Conservation (phyloP, 2,797 vertebrate genomes). For the Bradypodion pumilum region DNA sequence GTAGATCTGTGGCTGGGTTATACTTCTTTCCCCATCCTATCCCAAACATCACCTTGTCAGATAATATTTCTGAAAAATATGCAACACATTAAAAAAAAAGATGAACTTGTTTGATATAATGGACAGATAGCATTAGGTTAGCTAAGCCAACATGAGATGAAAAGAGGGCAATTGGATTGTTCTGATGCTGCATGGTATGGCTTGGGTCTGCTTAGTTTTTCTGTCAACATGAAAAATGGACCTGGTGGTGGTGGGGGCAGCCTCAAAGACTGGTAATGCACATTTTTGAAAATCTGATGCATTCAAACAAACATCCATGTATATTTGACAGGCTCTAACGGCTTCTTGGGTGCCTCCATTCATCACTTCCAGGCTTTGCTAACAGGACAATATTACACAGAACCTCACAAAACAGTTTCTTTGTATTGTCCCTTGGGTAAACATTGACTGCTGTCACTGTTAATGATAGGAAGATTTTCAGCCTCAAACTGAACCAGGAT, state of each 20-base stretch:
- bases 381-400: fast-evolving
- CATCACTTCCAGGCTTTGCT: background rate
- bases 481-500: background rate
- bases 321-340: background rate
- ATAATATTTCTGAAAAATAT: slow-evolving; percentile 2
- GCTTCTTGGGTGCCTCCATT: background rate
- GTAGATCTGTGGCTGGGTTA: background rate
- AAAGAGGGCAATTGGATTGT: slow-evolving; percentile 9
- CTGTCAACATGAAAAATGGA: fast-evolving
- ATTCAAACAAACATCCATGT: slow-evolving; percentile 1
- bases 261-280: background rate
- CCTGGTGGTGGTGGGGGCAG: background rate
- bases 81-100: background rate
- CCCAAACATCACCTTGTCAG: background rate
- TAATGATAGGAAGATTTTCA: background rate
- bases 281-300: slow-evolving; percentile 18
- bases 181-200: background rate
- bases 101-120: background rate
- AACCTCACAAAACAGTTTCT: slow-evolving; percentile 16
- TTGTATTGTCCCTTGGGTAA: slow-evolving; percentile 9
- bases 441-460: background rate
- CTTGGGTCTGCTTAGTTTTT: background rate
- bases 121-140: background rate
- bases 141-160: fast-evolving
- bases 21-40: background rate